Evolutionary conservation across 2,113 vertebrate species (phyloP).

Genomic region (Erpornis zantholeuca): DNA sequence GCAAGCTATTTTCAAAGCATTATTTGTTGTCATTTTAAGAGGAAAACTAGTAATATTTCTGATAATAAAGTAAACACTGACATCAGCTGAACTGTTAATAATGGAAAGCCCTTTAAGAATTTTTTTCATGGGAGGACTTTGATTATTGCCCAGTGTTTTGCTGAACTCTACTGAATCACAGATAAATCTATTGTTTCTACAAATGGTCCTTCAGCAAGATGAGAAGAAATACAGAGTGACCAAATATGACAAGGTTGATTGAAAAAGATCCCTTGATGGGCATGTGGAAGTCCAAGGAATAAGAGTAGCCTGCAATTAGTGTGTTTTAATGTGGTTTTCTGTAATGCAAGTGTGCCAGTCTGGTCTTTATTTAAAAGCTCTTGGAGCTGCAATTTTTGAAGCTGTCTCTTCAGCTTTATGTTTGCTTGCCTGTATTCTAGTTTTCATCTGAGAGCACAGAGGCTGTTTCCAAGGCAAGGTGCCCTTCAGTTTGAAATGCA

Average conservation of each 20-base stretch:
- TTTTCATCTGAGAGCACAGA: neutral
- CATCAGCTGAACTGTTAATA: neutral
- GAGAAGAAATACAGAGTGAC: neutral
- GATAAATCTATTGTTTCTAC: neutral
- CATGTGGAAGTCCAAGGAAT: neutral
- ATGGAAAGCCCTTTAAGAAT: neutral
- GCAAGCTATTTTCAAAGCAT: neutral
- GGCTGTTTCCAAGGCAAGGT: constrained; percentile 24
- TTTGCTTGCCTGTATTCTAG: neutral
- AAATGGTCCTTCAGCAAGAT: neutral
- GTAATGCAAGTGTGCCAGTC: neutral
- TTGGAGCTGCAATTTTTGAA: neutral
- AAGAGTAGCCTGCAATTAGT: neutral
- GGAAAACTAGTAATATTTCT: neutral
- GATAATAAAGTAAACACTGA: neutral
- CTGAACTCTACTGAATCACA: neutral
- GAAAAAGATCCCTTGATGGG: neutral
- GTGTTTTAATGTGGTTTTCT: neutral
- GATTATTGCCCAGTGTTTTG: neutral
- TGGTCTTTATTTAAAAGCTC: neutral
- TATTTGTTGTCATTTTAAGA: neutral
- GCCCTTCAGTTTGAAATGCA: constrained; percentile 41
- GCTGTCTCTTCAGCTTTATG: neutral
- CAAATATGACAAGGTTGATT: neutral
- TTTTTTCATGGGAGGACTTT: neutral